phyloP scores from a whole-genome alignment of 2,113 vertebrate species.

The Microtus montanus region DNA sequence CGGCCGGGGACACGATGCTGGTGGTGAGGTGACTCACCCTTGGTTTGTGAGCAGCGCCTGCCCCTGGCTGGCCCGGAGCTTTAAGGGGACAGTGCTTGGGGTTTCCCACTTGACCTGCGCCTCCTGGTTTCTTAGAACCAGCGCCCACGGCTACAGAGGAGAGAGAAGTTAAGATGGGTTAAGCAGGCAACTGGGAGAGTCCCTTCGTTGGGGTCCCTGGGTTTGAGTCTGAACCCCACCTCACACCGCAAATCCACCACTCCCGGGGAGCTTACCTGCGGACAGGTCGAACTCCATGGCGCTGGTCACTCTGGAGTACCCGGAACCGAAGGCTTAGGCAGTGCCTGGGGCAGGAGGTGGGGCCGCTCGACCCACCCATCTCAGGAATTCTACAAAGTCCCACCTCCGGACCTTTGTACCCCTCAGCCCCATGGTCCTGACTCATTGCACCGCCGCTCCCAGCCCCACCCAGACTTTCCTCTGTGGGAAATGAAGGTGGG shows the following conservation, averaged over 20 bases:
- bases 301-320: background rate
- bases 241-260: too few species aligned
- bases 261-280: background rate
- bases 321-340: accelerated
- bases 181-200: background rate
- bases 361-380: background rate
- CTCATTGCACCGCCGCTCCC: conserved; percentile 9
- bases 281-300: conserved; percentile 55
- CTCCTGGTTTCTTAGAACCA: conserved; percentile 37
- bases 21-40: conserved; percentile 6
- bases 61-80: background rate
- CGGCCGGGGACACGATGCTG: too few species aligned
- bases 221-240: background rate
- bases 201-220: background rate
- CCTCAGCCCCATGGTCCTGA: background rate
- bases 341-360: background rate
- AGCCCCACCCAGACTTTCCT: background rate
- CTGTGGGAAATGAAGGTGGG: background rate
- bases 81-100: conserved; percentile 5
- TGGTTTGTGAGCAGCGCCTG: background rate
- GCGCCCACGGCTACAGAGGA: conserved; percentile 59
- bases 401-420: background rate
- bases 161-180: background rate
- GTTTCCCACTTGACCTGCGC: background rate
- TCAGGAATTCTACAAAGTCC: background rate